Base-by-base conservation (phyloP, 2,888 invertebrate genomes). In the Eristalinus aeneus region DNA sequence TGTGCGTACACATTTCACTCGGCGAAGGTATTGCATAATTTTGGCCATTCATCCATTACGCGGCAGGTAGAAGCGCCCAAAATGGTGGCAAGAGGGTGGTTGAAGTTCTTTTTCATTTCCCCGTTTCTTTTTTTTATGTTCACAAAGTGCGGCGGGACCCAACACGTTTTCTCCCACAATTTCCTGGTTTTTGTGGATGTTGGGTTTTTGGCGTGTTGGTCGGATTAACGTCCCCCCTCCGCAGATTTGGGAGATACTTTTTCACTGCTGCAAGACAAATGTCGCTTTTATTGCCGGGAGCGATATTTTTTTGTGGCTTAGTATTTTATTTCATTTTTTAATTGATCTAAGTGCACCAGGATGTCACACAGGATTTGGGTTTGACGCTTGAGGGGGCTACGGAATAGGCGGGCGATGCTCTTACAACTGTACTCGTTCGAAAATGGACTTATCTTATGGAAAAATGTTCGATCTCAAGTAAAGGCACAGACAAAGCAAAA, bases 61-160 rank as follows among this genome's bases (percentile, higher is more conserved):
- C 73, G 54, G 60, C 36, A 27, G 12, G 3, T 20, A 3, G 23
- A 12, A 22, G 34, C 58, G 10, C 60, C 16, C 27, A 27, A 60
- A 61, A 65, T 8, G n/a, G 16, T 16, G 46, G 46, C 3, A n/a
- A 6, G 39, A 11, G 16, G 16, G 16, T 46, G 31, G 58, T 5
- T 27, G 27, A 39, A 8, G 46, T 82, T 76, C 46, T 60, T 61
- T 68, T 72, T 61, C 60, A 77, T 82, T 73, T 83, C 67, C 27
- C 53, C 56, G 67, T 73, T n/a, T n/a, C 27, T 27, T 46, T 46
- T 82, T 67, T 83, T 77, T 83, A 73, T 83, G n/a, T n/a, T n/a
- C 72, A 68, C 72, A 46, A 23, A 12, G 22, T 54, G 61, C 31
- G 53, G 63, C 74, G 63, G 64, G 68, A 54, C 61, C 39, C 36